These are phyloP conservation scores for Caenorhabditis sinica DNA, from an alignment of 2,888 invertebrate species.

Conservation along the genomic window DNA sequence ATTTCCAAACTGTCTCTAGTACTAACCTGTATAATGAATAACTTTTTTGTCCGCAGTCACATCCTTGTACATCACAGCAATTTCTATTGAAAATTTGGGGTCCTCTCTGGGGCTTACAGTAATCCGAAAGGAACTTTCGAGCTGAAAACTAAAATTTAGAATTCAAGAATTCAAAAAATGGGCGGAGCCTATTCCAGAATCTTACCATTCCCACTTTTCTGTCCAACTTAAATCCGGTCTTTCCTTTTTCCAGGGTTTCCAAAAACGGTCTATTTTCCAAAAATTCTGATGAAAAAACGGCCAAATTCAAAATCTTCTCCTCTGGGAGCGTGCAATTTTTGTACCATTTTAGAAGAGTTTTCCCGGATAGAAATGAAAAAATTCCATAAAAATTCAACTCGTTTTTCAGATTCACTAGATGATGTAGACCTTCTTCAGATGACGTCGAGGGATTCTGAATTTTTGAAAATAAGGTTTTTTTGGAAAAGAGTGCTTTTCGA, in stretches of 20 bases:
- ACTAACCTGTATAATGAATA: not conserved
- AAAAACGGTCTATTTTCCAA: not conserved
- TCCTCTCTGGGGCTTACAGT: not conserved
- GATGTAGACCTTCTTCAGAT: not conserved
- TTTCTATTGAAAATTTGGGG: not conserved
- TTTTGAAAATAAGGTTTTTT: not conserved
- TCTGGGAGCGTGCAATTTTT: conserved; percentile 26
- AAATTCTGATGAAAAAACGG: conserved; percentile 5
- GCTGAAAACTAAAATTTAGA: not conserved
- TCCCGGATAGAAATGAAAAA: conserved; percentile 38
- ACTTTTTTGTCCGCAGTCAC: not conserved
- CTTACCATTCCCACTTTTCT: not conserved
- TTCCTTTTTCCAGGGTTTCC: not conserved
- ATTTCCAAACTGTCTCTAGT: not conserved
- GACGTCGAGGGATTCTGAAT: not conserved
- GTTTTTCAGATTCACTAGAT: conserved; percentile 3
- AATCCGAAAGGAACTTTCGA: not conserved
- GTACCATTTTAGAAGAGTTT: conserved; percentile 54
- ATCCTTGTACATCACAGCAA: conserved; percentile 1
- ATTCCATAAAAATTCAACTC: conserved; percentile 4
- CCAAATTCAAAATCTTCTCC: conserved; percentile 33
- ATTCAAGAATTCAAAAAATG: not conserved
- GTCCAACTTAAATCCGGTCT: not conserved
- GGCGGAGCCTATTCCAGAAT: no score
- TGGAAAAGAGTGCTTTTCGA: not conserved